phyloP scores from a whole-genome alignment of 1,140 invertebrate species.

The Trichomalopsis sarcophagae region DNA sequence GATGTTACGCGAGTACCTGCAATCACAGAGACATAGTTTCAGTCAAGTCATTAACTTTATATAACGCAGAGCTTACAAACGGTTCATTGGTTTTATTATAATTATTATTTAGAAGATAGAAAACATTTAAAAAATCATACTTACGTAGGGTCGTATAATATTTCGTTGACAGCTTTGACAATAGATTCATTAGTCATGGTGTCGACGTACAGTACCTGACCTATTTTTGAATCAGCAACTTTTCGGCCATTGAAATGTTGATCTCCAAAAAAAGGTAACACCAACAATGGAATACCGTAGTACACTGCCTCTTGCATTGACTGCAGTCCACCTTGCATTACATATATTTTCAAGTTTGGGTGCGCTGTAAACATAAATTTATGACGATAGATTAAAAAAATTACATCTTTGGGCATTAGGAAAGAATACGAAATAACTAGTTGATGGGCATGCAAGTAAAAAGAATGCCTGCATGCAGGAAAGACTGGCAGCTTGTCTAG shows the following conservation, averaged over 20 bases:
- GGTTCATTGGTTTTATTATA: no score
- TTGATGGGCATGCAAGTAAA: not conserved
- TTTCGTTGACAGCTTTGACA: conserved; percentile 57
- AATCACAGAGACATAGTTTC: conserved; percentile 38
- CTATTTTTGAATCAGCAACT: conserved; percentile 68
- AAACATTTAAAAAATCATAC: not conserved
- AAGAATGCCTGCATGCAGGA: not conserved
- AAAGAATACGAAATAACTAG: conserved; percentile 16
- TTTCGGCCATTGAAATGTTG: conserved; percentile 70
- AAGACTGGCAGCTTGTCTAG: not conserved
- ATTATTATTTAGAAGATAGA: not conserved
- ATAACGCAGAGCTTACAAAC: not conserved
- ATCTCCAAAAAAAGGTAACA: conserved; percentile 75
- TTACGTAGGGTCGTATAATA: conserved; percentile 63
- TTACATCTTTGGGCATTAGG: no score
- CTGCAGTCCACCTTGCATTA: conserved; percentile 78
- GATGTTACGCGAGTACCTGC: conserved; percentile 66
- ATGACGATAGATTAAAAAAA: no score
- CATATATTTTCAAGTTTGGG: conserved; percentile 73
- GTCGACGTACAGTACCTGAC: conserved; percentile 64
- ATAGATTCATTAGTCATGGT: conserved; percentile 62
- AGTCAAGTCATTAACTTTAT: not conserved
- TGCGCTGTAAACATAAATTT: conserved; percentile 69
- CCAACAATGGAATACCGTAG: conserved; percentile 75
- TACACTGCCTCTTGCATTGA: conserved; percentile 76